Percentiles rank a stretch among this genome's conserved stretches.
Conservation (phyloP, 30 jellyfish, hydroid and myxozoan species). For the Mastigias papua region DNA sequence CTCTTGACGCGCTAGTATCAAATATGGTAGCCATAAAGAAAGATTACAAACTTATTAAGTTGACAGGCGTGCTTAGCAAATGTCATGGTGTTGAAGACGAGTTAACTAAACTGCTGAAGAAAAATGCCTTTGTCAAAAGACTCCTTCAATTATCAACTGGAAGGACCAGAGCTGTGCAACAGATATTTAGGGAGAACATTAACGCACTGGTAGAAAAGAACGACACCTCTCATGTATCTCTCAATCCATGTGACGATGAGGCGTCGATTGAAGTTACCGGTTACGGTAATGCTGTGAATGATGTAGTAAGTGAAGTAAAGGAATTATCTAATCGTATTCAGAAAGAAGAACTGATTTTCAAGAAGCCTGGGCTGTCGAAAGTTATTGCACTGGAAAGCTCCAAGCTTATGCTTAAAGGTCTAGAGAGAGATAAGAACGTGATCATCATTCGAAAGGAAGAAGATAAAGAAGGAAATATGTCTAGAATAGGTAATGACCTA, state of each 20-base stretch:
- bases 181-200: not conserved
- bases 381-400: not conserved
- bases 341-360: not conserved
- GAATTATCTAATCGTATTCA: not conserved
- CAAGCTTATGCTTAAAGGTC: not conserved
- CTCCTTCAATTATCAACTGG: conserved; percentile 11
- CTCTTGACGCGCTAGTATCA: not conserved
- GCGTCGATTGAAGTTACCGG: conserved; percentile 25
- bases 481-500: not conserved
- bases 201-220: not conserved
- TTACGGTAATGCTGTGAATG: conserved; percentile 1
- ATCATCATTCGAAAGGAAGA: conserved; percentile 34
- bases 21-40: not conserved
- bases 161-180: conserved; percentile 16
- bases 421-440: conserved; percentile 19
- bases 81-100: not conserved
- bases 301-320: not conserved
- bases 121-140: conserved; percentile 20
- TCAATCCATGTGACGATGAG: not conserved
- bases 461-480: not conserved
- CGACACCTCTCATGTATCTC: not conserved
- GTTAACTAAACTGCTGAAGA: not conserved
- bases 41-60: not conserved
- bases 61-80: conserved; percentile 10
- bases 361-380: conserved; percentile 47